A percentile compares a stretch with the other conserved stretches of the same genome.
phyloP scores from a whole-genome alignment of 1,140 invertebrate genomes.

The Conus betulinus region DNA sequence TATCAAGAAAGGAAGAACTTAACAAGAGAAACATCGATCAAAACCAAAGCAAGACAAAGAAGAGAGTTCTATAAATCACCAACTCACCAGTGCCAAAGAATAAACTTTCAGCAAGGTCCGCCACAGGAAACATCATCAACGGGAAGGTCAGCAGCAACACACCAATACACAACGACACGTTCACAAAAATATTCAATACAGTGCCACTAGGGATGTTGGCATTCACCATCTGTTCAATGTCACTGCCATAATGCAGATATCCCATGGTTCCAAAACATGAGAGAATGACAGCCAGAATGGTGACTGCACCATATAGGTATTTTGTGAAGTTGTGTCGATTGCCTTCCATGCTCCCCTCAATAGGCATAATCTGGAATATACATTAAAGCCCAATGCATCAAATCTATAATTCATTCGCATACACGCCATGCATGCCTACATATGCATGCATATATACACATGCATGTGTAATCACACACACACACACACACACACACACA shows the following conservation, averaged over 20 bases:
- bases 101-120: constrained; percentile 67
- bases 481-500: too few species aligned
- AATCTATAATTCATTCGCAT: too few species aligned
- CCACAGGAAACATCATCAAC: constrained; percentile 70
- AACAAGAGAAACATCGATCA: background rate
- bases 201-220: constrained; percentile 58
- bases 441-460: too few species aligned
- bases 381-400: too few species aligned
- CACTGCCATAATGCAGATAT: constrained; percentile 67
- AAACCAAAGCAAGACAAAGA: background rate
- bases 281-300: constrained; percentile 56
- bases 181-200: constrained; percentile 56
- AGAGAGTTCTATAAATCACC: background rate
- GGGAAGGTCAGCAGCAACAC: constrained; percentile 71
- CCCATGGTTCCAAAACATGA: constrained; percentile 68
- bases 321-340: constrained; percentile 68
- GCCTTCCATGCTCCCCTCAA: constrained; percentile 73
- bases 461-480: too few species aligned
- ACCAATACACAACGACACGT: constrained; percentile 66
- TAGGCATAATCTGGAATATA: constrained; percentile 67
- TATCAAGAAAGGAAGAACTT: too few species aligned
- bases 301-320: constrained; percentile 67
- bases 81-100: constrained; percentile 64
- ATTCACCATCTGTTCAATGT: constrained; percentile 70
- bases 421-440: too few species aligned